These are phyloP conservation scores for Porites rus DNA, from an alignment of 92 coral and sea anemone species.

Conservation along the genomic window DNA sequence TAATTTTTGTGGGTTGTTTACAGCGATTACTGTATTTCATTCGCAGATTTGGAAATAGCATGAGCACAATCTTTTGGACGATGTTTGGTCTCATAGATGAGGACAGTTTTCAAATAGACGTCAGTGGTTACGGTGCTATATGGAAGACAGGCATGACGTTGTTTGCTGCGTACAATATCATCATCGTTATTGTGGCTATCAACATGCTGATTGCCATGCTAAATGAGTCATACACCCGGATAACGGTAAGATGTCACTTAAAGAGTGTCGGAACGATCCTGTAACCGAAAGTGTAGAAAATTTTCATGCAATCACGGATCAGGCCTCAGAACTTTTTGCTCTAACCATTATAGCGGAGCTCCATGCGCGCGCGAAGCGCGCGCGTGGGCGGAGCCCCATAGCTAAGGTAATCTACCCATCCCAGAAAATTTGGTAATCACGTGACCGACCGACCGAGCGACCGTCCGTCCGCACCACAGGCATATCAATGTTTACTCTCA, in stretches of 20 bases:
- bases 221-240: conserved; percentile 50
- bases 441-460: no score
- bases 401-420: no score
- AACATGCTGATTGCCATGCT: conserved; percentile 66
- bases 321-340: no score
- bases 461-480: no score
- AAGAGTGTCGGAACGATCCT: background rate
- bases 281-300: no score
- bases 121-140: conserved; percentile 24
- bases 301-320: background rate
- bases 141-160: conserved; percentile 39
- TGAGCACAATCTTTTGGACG: conserved; percentile 58
- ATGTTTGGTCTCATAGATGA: conserved; percentile 48
- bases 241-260: conserved; percentile 28
- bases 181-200: conserved; percentile 52
- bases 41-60: conserved; percentile 36
- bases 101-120: conserved; percentile 41
- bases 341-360: no score
- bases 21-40: no score
- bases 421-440: no score
- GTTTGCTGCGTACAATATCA: conserved; percentile 52
- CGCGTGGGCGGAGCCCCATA: no score
- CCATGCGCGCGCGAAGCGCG: no score
- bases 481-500: no score
- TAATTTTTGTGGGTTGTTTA: no score